These are phyloP conservation scores for Onychostruthus taczanowskii DNA, from an alignment of 2,113 vertebrate species.

Conservation along the genomic window DNA sequence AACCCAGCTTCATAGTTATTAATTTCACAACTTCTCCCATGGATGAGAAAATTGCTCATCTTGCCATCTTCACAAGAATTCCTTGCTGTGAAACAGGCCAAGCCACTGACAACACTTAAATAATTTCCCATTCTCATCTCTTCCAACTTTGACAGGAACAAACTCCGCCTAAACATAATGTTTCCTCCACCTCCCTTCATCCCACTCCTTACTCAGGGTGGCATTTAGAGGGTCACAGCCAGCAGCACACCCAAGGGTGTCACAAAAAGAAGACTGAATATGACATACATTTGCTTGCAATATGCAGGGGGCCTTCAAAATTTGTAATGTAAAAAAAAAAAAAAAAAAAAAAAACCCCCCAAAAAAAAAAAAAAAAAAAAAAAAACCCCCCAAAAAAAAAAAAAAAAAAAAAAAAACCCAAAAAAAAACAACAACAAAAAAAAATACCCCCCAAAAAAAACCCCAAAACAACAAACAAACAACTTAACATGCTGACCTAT, in stretches of 20 bases:
- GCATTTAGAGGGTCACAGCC: not conserved
- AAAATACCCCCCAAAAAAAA: too few species aligned
- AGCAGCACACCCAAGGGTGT: not conserved
- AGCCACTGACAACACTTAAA: not conserved
- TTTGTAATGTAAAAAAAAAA: not conserved
- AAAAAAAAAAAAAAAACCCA: not conserved
- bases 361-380: too few species aligned
- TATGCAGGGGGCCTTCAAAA: not conserved
- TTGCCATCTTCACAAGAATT: not conserved
- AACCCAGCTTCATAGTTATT: not conserved
- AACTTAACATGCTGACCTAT: not conserved
- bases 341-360: too few species aligned
- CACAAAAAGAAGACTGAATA: not conserved
- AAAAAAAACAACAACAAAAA: too few species aligned
- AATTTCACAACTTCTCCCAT: not conserved
- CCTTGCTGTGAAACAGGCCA: not conserved
- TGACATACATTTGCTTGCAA: not conserved
- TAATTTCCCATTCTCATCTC: not conserved
- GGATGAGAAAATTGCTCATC: not conserved
- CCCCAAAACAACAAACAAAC: not conserved
- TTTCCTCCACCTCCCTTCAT: not conserved
- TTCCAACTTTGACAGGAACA: not conserved
- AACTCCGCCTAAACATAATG: not conserved
- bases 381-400: too few species aligned
- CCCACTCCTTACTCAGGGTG: not conserved